Evolutionary conservation across 2,888 invertebrate species (phyloP).

Genomic region (Encarsia formosa): DNA sequence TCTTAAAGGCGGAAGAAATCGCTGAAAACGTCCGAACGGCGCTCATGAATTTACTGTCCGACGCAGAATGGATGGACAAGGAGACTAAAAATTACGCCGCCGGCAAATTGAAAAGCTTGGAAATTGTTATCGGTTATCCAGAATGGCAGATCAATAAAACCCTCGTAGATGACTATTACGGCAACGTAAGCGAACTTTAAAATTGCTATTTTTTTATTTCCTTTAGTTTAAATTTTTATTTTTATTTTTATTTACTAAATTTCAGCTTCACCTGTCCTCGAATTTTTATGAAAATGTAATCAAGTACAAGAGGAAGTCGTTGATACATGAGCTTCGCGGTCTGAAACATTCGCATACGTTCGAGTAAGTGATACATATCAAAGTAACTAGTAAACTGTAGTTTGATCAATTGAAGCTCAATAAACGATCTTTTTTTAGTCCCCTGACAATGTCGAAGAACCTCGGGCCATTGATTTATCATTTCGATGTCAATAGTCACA

Average conservation of each 20-base stretch:
- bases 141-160: constrained; percentile 17
- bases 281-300: constrained; percentile 23
- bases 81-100: constrained; percentile 13
- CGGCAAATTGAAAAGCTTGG: constrained; percentile 14
- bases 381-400: not conserved
- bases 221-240: not conserved
- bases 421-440: constrained; percentile 8
- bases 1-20: constrained; percentile 13
- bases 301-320: constrained; percentile 13
- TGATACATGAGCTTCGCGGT: constrained; percentile 16
- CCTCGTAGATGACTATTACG: constrained; percentile 21
- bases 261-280: constrained; percentile 11
- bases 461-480: constrained; percentile 16
- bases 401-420: too few species aligned
- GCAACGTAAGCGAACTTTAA: constrained; percentile 14
- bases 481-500: constrained; percentile 20
- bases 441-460: constrained; percentile 19
- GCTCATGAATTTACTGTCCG: constrained; percentile 5
- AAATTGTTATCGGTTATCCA: constrained; percentile 19
- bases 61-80: constrained; percentile 22
- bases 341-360: constrained; percentile 6
- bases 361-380: constrained; percentile 13
- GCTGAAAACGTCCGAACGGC: constrained; percentile 9
- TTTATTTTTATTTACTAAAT: not conserved
- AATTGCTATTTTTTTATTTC: constrained; percentile 1